A percentile compares a stretch with the other conserved stretches of the same genome.
phyloP scores from a whole-genome alignment of 2,797 vertebrate species.

The Lithobates sylvaticus region DNA sequence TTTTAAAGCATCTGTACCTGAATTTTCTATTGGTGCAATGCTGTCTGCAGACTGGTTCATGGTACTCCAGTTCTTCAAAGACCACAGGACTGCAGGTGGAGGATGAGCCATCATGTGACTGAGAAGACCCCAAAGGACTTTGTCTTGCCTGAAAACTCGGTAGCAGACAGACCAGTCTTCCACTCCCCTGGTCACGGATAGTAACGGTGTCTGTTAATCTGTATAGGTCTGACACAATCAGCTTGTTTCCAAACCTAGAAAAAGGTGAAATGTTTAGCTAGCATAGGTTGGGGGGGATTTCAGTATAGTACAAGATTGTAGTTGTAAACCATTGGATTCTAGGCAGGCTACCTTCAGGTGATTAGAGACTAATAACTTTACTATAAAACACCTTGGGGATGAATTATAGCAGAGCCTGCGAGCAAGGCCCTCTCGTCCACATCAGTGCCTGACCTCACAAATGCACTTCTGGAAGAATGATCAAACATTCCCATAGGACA shows the following conservation, averaged over 20 bases:
- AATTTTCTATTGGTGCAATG: constrained; percentile 87
- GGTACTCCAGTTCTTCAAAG: constrained; percentile 96
- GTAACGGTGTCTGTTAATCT: constrained; percentile 88
- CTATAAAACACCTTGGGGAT: too few species aligned
- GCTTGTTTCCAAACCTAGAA: constrained; percentile 87
- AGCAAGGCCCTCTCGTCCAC: too few species aligned
- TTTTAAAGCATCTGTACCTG: constrained; percentile 75
- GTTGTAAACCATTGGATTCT: too few species aligned
- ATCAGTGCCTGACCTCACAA: too few species aligned
- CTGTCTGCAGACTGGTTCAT: constrained; percentile 91
- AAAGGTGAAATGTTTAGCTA: too few species aligned
- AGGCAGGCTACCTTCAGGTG: too few species aligned
- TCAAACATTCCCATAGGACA: too few species aligned
- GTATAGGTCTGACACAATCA: constrained; percentile 88
- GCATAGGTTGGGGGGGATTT: too few species aligned
- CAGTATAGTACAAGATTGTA: too few species aligned
- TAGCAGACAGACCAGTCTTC: constrained; percentile 89
- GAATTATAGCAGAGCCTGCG: too few species aligned
- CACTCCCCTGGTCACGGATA: constrained; percentile 89
- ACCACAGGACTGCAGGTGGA: constrained; percentile 91
- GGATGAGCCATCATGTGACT: constrained; percentile 91
- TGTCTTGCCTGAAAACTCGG: constrained; percentile 88
- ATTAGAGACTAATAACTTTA: too few species aligned
- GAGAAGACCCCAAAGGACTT: constrained; percentile 92
- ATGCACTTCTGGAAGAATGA: too few species aligned